These are phyloP conservation scores for Acheta domesticus DNA, from an alignment of 2,888 invertebrate species.

Conservation along the genomic window DNA sequence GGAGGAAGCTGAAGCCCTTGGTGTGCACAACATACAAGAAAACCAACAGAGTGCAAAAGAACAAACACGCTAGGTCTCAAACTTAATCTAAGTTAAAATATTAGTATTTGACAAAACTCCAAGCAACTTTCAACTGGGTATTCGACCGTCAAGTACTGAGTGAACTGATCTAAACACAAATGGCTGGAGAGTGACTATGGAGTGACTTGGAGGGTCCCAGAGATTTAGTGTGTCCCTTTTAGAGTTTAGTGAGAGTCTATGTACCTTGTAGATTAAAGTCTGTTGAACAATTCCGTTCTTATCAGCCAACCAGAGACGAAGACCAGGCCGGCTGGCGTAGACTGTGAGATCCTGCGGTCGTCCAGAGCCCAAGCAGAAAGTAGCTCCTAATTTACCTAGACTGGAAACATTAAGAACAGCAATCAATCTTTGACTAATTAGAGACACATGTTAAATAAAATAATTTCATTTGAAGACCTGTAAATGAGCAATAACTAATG, in stretches of 20 bases:
- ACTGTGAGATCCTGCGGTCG: slow-evolving; percentile 56
- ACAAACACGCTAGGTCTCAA: too few relatives aligned
- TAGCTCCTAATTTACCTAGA: slow-evolving; percentile 62
- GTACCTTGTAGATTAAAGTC: slow-evolving; percentile 79
- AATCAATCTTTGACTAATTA: background rate
- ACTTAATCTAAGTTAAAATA: too few relatives aligned
- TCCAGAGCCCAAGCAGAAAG: slow-evolving; percentile 56
- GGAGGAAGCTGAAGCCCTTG: background rate
- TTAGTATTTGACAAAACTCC: too few relatives aligned
- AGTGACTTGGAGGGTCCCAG: too few relatives aligned
- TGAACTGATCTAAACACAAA: too few relatives aligned
- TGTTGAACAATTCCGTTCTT: slow-evolving; percentile 71
- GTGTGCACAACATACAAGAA: background rate
- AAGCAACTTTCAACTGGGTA: too few relatives aligned
- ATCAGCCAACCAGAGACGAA: slow-evolving; percentile 80
- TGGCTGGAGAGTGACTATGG: too few relatives aligned
- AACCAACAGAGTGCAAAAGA: too few relatives aligned
- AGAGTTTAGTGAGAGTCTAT: too few relatives aligned
- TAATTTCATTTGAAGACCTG: background rate
- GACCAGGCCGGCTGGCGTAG: slow-evolving; percentile 77
- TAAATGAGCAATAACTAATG: too few relatives aligned
- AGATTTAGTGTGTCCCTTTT: too few relatives aligned
- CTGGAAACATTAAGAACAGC: slow-evolving; percentile 43
- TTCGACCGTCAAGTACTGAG: too few relatives aligned
- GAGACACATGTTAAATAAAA: background rate